A percentile compares a stretch with the other conserved stretches of the same genome.
Evolutionary conservation across 30 jellyfish, hydroid and myxozoan species (phyloP).

Genomic region (Hydractinia echinata): DNA sequence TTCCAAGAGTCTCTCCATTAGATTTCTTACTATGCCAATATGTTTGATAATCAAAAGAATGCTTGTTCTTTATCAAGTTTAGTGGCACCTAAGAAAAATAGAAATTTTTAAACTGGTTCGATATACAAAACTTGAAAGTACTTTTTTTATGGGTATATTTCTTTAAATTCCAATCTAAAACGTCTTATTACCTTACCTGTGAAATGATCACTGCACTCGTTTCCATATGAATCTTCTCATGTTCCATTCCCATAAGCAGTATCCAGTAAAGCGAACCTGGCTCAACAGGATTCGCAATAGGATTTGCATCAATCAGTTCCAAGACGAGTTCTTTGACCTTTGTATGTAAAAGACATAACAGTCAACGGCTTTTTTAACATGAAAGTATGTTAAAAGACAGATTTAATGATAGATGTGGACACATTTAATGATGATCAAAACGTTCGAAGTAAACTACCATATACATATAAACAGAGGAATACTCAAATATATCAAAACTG

Average conservation of each 20-base stretch:
- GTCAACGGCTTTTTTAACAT: background rate
- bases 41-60: conserved; percentile 19
- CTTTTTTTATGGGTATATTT: too few relatives aligned
- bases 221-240: conserved; percentile 33
- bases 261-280: conserved; percentile 21
- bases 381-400: background rate
- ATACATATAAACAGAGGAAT: background rate
- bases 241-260: conserved; percentile 32
- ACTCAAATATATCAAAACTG: background rate
- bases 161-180: too few relatives aligned
- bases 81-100: conserved; percentile 14
- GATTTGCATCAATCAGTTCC: conserved; percentile 25
- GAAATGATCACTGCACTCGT: conserved; percentile 44
- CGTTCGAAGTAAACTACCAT: background rate
- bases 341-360: too few relatives aligned
- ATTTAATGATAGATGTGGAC: background rate
- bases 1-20: background rate
- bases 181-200: background rate
- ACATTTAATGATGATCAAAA: background rate
- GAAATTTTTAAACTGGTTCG: background rate
- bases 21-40: conserved; percentile 4
- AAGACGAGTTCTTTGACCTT: background rate
- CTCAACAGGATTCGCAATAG: conserved; percentile 9
- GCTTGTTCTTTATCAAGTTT: conserved; percentile 20
- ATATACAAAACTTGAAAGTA: too few relatives aligned